These are phyloP conservation scores for Diplolepis rosae DNA, from an alignment of 2,888 invertebrate genomes.

Conservation along the genomic window DNA sequence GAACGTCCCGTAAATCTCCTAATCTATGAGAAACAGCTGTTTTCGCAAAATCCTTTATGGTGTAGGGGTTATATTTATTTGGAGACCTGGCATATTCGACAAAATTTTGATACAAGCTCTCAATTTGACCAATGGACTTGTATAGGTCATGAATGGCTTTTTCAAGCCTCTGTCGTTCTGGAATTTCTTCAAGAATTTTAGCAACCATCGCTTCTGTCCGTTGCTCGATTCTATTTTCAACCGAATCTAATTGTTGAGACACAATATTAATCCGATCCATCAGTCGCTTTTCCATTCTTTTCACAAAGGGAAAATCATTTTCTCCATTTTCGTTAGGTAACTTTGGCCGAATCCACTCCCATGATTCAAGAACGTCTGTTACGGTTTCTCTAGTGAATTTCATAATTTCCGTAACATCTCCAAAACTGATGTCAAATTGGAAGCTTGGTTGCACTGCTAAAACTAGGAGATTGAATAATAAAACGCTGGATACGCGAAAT, in stretches of 20 bases:
- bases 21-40: conserved; percentile 82
- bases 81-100: conserved; percentile 56
- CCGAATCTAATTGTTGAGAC: conserved; percentile 56
- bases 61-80: conserved; percentile 78
- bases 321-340: conserved; percentile 66
- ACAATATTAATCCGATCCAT: conserved; percentile 57
- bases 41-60: conserved; percentile 82
- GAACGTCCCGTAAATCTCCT: conserved; percentile 79
- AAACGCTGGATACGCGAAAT: not conserved
- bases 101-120: conserved; percentile 48
- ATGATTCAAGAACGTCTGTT: conserved; percentile 56
- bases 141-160: conserved; percentile 78
- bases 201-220: conserved; percentile 33
- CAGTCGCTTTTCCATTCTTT: conserved; percentile 76
- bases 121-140: conserved; percentile 67
- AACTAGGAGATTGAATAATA: not conserved
- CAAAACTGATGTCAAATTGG: conserved; percentile 45
- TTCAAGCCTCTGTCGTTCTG: conserved; percentile 67
- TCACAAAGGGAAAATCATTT: conserved; percentile 78
- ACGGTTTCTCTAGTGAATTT: conserved; percentile 58
- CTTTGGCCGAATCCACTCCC: conserved; percentile 52
- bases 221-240: conserved; percentile 55
- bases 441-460: not conserved
- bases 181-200: conserved; percentile 2
- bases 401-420: conserved; percentile 60